Base-by-base conservation (phyloP, 2,888 invertebrate genomes). In the Acanthococcus lagerstroemiae region DNA sequence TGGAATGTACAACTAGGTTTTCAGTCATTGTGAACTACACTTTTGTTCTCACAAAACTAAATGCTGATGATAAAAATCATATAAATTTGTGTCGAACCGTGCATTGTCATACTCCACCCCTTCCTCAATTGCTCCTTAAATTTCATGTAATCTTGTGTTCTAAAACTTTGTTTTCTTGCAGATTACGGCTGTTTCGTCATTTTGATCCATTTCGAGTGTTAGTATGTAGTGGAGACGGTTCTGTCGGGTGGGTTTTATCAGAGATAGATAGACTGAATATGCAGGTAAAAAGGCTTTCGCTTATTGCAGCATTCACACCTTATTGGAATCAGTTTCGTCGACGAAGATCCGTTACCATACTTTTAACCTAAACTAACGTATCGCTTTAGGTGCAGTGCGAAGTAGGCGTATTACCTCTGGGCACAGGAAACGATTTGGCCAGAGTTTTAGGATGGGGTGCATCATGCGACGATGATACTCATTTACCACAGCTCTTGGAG, bases 191-290 rank as follows among this genome's bases (percentile, higher is more conserved):
- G 72, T 96, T 96, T 80, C 83, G 93, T 72, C 90, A 92, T 78
- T 95, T 96, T 76, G 93, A 95, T 75, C 94, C 95, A 71, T 90
- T 96, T 76, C 85, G 96, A 72, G 93, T 96, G 74, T 81, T 96
- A 70, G 93, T 96, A 68, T 96, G 96, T 81, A 95, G 95, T 55
- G 96, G 96, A 0, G 96, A 97, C 77, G 96, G 96, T 21, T 95
- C 94, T 37, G 94, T 96, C 7, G 95, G 96, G 63, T 97, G 96
- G 96, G 96, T 97, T 68, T 83, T 97, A 69, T 90, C 92, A 70
- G 95, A 96, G 78, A 90, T 96, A 71, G 96, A 96, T 78, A 87
- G 90, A 73, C 82, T 96, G 71, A 90, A 90, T 75, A 90, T 96
- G 87, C 92, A 94, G 78, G 94, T 95, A 78, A 84, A 88, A n/a